Evolutionary conservation across 1,140 invertebrate species (phyloP), one percentile per base, ranked within the genome.

Genomic region (Antheraea pernyi): DNA sequence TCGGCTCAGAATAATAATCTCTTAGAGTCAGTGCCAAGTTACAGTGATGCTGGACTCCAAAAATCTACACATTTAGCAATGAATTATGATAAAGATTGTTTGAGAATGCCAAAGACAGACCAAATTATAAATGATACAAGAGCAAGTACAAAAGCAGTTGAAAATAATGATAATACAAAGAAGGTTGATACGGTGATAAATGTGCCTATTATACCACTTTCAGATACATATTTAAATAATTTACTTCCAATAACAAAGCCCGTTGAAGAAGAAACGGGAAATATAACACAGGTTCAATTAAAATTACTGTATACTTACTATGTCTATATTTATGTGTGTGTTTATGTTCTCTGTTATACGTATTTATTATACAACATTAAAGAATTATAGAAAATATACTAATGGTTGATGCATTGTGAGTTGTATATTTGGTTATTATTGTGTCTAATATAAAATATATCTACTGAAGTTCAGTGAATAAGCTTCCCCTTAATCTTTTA

Each of bases 231-330:
- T 37, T 18, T 37, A 30, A 37, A 63, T 63, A 37, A 4, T 63
- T 13, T 16, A 37, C 61, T 7, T 13, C 11, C 61, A 37, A 39
- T 53, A 48, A 68, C 62, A 59, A 74, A 69, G 39, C 71, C 77
- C 67, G 72, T 78, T 64, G 80, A 88, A 81, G 82, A 85, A 36
- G 71, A 74, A 65, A 68, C 69, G 65, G 73, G 67, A 70, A 83
- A 70, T 77, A 75, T 82, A 70, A 69, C 88, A 74, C 82, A 91
- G 88, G 88, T 91, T 79, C 81, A 88, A 82, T 83, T 88, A 80
- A 88, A 89, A 83, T 88, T 83, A 88, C 80, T 89, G 77, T 87
- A 82, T 82, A 82, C 79, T 85, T 87, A 85, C 78, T 88, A 88
- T 86, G 77, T 84, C 71, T 89, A 82, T 83, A 77, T 86, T 77